These are phyloP conservation scores for Limnephilus rhombicus DNA, from an alignment of 2,888 invertebrate genomes.

Conservation along the genomic window DNA sequence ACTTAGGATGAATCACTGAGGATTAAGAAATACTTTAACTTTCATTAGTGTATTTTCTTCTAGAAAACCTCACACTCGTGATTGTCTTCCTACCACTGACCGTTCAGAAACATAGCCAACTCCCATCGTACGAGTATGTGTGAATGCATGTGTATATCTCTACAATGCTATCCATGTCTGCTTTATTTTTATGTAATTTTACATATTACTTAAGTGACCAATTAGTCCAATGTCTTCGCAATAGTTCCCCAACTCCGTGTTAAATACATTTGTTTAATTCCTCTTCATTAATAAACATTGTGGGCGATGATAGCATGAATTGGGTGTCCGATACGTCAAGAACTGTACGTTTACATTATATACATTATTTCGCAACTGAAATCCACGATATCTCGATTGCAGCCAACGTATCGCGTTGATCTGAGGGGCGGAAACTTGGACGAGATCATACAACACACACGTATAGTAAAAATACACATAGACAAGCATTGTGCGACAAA, in stretches of 20 bases:
- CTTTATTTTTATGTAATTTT: neutral
- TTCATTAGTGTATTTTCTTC: neutral
- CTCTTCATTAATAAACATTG: neutral
- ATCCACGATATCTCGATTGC: neutral
- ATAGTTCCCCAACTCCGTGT: neutral
- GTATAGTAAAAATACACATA: neutral
- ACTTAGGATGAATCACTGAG: no score
- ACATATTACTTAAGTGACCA: neutral
- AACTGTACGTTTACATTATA: neutral
- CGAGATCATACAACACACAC: neutral
- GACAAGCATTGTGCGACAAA: neutral
- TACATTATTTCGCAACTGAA: neutral
- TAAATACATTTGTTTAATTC: neutral
- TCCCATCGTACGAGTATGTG: neutral
- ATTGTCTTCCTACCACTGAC: neutral
- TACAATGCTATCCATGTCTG: neutral
- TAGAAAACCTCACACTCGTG: neutral
- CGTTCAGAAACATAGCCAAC: neutral
- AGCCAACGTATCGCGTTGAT: conserved; percentile 13
- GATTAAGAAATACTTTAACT: neutral
- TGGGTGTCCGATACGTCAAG: neutral
- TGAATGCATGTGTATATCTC: neutral
- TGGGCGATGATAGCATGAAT: neutral
- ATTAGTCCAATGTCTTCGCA: neutral
- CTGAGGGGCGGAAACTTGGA: conserved; percentile 35